Conservation (phyloP, 2,888 invertebrate genomes). For the Orthosia gracilis region DNA sequence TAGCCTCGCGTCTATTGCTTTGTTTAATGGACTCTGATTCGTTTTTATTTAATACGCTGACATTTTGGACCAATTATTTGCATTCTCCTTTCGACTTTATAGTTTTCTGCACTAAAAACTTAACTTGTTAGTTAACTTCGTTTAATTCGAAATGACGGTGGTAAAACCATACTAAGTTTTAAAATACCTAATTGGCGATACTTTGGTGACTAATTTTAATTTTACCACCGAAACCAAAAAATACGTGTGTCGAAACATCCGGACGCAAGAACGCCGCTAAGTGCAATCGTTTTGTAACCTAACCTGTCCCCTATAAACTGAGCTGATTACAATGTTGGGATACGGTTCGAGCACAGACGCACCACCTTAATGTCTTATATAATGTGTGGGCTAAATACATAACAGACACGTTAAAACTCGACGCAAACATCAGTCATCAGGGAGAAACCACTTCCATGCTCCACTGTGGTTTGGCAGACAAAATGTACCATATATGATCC, state of each 20-base stretch:
- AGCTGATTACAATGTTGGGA: not conserved
- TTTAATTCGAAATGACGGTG: not conserved
- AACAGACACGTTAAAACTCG: not conserved
- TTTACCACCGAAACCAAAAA: too few species aligned
- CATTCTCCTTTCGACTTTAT: not conserved
- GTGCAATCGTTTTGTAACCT: slow-evolving; percentile 10
- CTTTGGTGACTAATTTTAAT: not conserved
- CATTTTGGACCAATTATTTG: not conserved
- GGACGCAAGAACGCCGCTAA: not conserved
- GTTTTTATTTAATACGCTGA: not conserved
- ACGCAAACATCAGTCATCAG: not conserved
- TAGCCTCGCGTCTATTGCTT: not conserved
- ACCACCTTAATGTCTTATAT: not conserved
- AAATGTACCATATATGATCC: slow-evolving; percentile 49
- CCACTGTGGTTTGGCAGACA: slow-evolving; percentile 41
- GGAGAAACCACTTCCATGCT: slow-evolving; percentile 11
- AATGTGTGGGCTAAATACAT: not conserved
- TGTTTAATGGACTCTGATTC: not conserved
- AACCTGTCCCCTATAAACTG: slow-evolving; percentile 10
- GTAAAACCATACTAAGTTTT: too few species aligned
- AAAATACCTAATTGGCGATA: not conserved
- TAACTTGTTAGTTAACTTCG: too few species aligned
- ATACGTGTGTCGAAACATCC: not conserved
- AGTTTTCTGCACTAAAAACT: not conserved
- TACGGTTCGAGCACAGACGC: slow-evolving; percentile 5